Base-by-base conservation (phyloP, 2,888 invertebrate genomes). In the Ischnura elegans region DNA sequence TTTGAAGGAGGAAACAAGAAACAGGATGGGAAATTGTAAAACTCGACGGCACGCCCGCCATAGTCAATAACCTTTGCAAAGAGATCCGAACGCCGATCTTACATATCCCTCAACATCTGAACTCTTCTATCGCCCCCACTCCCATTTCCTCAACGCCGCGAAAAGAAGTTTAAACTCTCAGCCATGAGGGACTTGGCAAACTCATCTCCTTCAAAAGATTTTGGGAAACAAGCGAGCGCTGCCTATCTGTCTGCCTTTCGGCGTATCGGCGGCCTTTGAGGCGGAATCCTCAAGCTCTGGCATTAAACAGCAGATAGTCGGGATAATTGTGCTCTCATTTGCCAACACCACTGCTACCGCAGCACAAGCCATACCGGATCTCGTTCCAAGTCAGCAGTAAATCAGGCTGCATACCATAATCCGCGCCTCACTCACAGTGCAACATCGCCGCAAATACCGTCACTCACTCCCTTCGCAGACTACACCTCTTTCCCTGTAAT, bases 131-230 rank as follows among this genome's bases (percentile, higher is more conserved):
- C 66, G 29, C 13, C 29, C 13, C 66, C 66, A 8, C 66, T 66
- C 66, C 29, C 66, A 6, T 13, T 21, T 66, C n/a, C 66, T 55
- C 61, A 76, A 13, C 36, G 36, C 76, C 76, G 36, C 76, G 76
- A 76, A 76, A 76, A 36, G 76, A 76, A 76, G 76, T 76, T 76
- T 36, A 76, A 76, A 61, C 61, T n/a, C 76, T 36, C 76, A 76
- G 13, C 76, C 76, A 76, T 36, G 36, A 76, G 76, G n/a, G 76
- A 76, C 76, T 76, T 76, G 29, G 76, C 76, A 76, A 76, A 76
- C 76, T 76, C 76, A 76, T 76, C 76, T 76, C 76, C 76, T 76
- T 76, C 76, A 76, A 76, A 76, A 76, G 76, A 76, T 76, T 36
- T 36, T 76, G 29, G 76, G 76, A 76, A 76, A 76, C 76, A 76